Evolutionary conservation across 2,797 vertebrate species (phyloP).

Genomic region (Melanotaenia nigrans): DNA sequence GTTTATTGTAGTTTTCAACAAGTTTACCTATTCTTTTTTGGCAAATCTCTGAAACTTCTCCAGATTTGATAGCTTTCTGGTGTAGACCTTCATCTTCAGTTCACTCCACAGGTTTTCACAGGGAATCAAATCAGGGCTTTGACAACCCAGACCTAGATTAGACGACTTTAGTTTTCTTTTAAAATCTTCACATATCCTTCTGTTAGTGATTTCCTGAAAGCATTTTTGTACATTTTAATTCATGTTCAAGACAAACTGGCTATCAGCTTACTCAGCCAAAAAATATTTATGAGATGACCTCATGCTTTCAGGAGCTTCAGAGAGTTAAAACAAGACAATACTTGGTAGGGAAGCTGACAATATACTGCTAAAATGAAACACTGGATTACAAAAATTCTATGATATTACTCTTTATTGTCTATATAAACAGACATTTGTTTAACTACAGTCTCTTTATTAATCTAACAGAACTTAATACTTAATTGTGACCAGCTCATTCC

Average conservation of each 20-base stretch:
- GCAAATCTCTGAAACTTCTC: background rate
- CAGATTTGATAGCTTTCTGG: slow-evolving; percentile 5
- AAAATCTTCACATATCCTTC: background rate
- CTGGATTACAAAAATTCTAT: background rate
- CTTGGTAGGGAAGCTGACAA: slow-evolving; percentile 23
- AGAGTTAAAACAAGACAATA: slow-evolving; percentile 36
- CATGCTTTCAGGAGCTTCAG: slow-evolving; percentile 54
- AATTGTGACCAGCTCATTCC: background rate
- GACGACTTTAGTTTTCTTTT: background rate
- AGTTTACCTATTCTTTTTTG: background rate
- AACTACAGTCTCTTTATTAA: background rate
- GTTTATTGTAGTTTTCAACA: background rate
- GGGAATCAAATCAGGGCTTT: background rate
- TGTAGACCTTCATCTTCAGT: background rate
- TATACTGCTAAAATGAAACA: slow-evolving; percentile 1
- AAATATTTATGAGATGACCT: slow-evolving; percentile 73
- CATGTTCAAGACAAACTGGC: slow-evolving; percentile 52
- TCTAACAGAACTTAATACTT: background rate
- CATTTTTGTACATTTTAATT: slow-evolving; percentile 48
- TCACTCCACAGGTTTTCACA: background rate
- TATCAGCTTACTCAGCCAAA: slow-evolving; percentile 46
- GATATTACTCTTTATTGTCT: background rate
- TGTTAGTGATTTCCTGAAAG: slow-evolving; percentile 11
- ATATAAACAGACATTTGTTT: background rate
- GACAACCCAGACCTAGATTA: background rate